phyloP scores from a whole-genome alignment of 2,797 vertebrate genomes.

The Chrysolophus pictus region DNA sequence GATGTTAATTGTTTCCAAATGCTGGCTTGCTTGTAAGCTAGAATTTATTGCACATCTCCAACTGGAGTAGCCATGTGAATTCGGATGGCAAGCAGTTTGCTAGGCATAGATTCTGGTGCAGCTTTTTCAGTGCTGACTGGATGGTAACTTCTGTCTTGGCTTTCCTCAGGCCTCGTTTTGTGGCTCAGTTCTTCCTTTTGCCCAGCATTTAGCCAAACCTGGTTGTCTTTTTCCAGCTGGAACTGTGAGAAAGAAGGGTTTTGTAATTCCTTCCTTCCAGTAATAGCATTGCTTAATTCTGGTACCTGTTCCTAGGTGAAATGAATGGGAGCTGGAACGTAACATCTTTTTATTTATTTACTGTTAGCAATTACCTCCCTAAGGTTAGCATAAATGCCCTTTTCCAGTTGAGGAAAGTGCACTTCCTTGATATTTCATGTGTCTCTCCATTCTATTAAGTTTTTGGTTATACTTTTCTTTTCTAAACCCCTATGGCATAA shows the following conservation, averaged over 20 bases:
- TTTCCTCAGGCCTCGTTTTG: neutral
- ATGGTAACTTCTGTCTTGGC: neutral
- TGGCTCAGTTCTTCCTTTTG: neutral
- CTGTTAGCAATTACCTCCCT: neutral
- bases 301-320: neutral
- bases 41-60: neutral
- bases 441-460: neutral
- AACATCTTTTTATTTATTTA: neutral
- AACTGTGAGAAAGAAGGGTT: neutral
- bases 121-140: neutral
- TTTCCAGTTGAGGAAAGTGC: fast-evolving
- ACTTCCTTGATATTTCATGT: neutral
- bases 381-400: neutral
- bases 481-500: neutral
- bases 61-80: neutral
- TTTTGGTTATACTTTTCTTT: neutral
- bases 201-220: neutral
- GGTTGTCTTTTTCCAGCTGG: neutral
- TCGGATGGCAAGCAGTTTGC: neutral
- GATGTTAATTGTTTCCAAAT: conserved; percentile 7
- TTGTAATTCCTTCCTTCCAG: neutral
- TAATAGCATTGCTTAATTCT: neutral
- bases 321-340: neutral
- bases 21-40: neutral
- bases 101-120: neutral